Evolutionary conservation across 2,113 vertebrate species (phyloP).

Genomic region (Noctilio leporinus): DNA sequence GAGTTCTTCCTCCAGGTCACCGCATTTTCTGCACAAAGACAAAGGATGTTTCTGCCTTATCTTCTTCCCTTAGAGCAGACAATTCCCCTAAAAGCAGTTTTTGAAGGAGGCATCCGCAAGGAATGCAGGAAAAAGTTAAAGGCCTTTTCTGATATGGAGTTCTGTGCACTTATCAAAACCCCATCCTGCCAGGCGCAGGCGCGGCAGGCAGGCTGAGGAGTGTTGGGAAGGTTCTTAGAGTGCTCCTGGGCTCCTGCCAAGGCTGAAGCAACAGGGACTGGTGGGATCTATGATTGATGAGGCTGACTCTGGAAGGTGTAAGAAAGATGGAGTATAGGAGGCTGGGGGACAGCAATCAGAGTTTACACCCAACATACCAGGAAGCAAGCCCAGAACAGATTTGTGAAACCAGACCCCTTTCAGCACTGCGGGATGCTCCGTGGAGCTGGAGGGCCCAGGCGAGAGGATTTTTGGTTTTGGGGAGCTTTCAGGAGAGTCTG

Average conservation of each 20-base stretch:
- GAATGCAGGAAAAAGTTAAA: slow-evolving; percentile 20
- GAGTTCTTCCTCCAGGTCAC: slow-evolving; percentile 94
- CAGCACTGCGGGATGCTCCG: not conserved
- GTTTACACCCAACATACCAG: not conserved
- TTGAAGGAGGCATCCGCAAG: not conserved
- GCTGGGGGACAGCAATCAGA: not conserved
- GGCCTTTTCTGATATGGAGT: not conserved
- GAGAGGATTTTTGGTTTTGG: not conserved
- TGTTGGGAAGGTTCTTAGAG: not conserved
- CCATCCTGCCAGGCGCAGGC: not conserved
- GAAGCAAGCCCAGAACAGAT: not conserved
- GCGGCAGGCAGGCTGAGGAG: not conserved
- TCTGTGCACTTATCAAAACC: not conserved
- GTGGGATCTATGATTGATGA: not conserved
- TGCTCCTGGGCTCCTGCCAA: slow-evolving; percentile 9
- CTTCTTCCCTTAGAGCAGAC: not conserved
- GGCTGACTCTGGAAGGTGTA: not conserved
- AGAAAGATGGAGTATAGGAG: not conserved
- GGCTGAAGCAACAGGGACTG: not conserved
- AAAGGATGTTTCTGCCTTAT: not conserved
- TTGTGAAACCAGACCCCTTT: not conserved
- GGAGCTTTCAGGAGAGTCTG: not conserved
- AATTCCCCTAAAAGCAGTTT: not conserved
- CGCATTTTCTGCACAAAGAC: slow-evolving; percentile 84
- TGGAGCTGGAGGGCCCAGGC: not conserved